A percentile compares a stretch with the other conserved stretches of the same genome.
phyloP scores from a whole-genome alignment of 2,113 vertebrate genomes.

The Lagenorhynchus albirostris region DNA sequence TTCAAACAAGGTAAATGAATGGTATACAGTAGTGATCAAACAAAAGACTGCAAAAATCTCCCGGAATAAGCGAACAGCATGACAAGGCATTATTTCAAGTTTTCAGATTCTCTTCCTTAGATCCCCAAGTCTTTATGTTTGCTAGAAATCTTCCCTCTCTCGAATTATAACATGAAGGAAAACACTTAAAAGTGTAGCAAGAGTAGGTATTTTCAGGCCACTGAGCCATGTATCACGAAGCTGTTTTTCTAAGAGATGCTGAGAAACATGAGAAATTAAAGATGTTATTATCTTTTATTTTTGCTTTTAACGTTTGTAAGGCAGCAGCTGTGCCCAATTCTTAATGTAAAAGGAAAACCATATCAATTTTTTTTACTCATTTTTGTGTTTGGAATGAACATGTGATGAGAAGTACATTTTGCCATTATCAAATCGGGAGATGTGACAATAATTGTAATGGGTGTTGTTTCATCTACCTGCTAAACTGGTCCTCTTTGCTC shows the following conservation, averaged over 20 bases:
- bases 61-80: not conserved
- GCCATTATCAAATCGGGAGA: slow-evolving; percentile 29
- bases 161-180: not conserved
- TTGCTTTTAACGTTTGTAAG: slow-evolving; percentile 45
- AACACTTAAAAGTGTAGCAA: not conserved
- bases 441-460: slow-evolving; percentile 45
- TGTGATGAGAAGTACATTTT: slow-evolving; percentile 51
- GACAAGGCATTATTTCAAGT: not conserved
- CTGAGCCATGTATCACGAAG: slow-evolving; percentile 5
- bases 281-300: slow-evolving; percentile 55
- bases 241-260: slow-evolving; percentile 49
- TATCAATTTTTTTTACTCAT: slow-evolving; percentile 61
- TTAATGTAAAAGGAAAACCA: slow-evolving; percentile 52
- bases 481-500: slow-evolving; percentile 49
- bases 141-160: not conserved
- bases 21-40: not conserved
- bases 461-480: slow-evolving; percentile 59
- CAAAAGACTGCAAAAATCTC: not conserved
- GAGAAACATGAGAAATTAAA: slow-evolving; percentile 63
- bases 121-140: not conserved
- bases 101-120: not conserved
- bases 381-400: slow-evolving; percentile 57
- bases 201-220: slow-evolving; percentile 48
- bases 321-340: slow-evolving; percentile 62
- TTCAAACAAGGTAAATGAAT: not conserved